Conservation (phyloP, 2,797 vertebrate genomes). For the Pangasius sanitwongsei region DNA sequence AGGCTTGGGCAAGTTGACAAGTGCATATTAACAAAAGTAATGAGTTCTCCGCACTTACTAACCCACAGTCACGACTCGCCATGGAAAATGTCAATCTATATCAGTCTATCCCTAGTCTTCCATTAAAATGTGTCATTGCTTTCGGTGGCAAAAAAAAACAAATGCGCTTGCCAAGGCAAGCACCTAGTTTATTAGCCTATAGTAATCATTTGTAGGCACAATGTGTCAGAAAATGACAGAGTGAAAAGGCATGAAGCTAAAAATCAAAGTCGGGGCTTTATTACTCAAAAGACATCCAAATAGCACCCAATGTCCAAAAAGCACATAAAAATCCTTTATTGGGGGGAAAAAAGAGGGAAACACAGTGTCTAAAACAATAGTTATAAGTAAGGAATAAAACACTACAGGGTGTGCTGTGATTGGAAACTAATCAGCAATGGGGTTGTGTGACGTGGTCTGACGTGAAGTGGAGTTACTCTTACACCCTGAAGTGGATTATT, state of each 20-base stretch:
- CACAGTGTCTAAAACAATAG: not conserved
- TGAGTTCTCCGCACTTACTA: not conserved
- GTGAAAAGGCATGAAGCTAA: not conserved
- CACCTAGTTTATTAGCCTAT: constrained; percentile 20
- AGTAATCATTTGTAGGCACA: not conserved
- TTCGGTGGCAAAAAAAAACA: not conserved
- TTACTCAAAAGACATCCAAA: not conserved
- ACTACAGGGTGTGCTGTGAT: not conserved
- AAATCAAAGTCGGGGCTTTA: not conserved
- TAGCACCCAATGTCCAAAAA: not conserved
- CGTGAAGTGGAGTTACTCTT: not conserved
- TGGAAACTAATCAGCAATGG: not conserved
- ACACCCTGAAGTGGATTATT: not conserved
- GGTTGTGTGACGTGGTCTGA: not conserved
- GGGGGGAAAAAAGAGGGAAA: no score
- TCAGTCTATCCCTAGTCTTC: constrained; percentile 34
- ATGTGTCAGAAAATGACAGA: constrained; percentile 15
- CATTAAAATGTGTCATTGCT: not conserved
- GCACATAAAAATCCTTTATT: not conserved
- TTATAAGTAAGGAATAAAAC: not conserved
- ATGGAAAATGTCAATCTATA: not conserved
- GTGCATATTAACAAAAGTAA: constrained; percentile 22
- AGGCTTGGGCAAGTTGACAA: not conserved
- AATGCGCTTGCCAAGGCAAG: not conserved
- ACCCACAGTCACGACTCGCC: not conserved